These are phyloP conservation scores for Pterostichus niger DNA, from an alignment of 2,888 invertebrate genomes.

Conservation along the genomic window DNA sequence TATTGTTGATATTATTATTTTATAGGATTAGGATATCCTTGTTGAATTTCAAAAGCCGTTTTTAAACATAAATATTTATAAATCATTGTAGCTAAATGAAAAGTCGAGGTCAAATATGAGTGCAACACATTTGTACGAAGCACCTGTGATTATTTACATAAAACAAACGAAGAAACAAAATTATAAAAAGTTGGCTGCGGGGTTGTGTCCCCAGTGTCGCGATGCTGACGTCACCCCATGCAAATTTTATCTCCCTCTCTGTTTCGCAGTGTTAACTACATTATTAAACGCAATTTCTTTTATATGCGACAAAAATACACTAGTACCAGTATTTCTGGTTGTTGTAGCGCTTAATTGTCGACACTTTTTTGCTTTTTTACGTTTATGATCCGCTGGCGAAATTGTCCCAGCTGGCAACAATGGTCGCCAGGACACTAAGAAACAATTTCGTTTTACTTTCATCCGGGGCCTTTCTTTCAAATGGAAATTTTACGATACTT, in stretches of 20 bases:
- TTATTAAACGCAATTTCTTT: constrained; percentile 75
- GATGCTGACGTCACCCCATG: constrained; percentile 72
- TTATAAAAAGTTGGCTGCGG: constrained; percentile 30
- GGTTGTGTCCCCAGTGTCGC: constrained; percentile 21
- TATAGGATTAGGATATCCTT: constrained; percentile 42
- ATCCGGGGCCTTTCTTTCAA: constrained; percentile 71
- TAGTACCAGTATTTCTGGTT: constrained; percentile 72
- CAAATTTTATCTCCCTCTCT: constrained; percentile 73
- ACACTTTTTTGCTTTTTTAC: constrained; percentile 74
- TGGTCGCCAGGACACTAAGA: constrained; percentile 72
- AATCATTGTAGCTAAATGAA: constrained; percentile 11
- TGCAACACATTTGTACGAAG: constrained; percentile 13
- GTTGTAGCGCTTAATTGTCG: constrained; percentile 75
- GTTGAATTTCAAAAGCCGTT: constrained; percentile 18
- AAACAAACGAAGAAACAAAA: constrained; percentile 44
- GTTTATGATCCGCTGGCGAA: constrained; percentile 74
- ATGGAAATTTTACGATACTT: constrained; percentile 72
- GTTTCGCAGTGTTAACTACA: constrained; percentile 72
- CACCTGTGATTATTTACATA: constrained; percentile 39
- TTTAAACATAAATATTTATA: constrained; percentile 23
- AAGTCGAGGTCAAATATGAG: neutral
- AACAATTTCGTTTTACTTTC: constrained; percentile 74
- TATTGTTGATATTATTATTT: constrained; percentile 9
- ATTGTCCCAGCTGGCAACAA: constrained; percentile 72
- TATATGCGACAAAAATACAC: constrained; percentile 72